These are phyloP conservation scores for Azemiops feae DNA, from an alignment of 2,113 vertebrate species.

Conservation along the genomic window DNA sequence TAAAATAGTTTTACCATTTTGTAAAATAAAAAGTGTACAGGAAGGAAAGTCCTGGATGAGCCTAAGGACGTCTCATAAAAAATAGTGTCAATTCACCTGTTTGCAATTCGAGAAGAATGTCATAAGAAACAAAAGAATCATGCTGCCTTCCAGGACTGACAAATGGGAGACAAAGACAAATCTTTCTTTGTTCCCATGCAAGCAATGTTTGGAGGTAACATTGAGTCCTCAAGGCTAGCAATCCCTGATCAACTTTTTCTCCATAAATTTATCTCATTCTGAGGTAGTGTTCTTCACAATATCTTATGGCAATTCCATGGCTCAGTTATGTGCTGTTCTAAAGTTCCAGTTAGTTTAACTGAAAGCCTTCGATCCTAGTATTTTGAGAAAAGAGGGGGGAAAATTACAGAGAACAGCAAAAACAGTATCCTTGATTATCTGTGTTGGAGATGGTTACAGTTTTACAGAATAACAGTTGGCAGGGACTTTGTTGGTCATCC, in stretches of 20 bases:
- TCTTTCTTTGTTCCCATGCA: not conserved
- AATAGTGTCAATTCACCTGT: not conserved
- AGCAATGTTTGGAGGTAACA: not conserved
- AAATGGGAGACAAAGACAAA: not conserved
- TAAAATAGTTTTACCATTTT: not conserved
- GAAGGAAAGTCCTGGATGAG: not conserved
- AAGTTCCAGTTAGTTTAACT: not conserved
- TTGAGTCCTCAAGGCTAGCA: not conserved
- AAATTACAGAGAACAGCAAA: not conserved
- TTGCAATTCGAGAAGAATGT: not conserved
- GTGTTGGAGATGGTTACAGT: too few species aligned
- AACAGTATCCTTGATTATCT: too few species aligned
- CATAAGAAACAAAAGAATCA: not conserved
- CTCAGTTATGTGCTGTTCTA: not conserved
- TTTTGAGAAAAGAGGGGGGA: not conserved
- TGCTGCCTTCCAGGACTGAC: not conserved
- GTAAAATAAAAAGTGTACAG: not conserved
- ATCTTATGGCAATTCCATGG: not conserved
- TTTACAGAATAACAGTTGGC: too few species aligned
- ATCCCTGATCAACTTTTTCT: not conserved
- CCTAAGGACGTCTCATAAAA: not conserved
- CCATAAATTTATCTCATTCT: not conserved
- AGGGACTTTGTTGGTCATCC: too few species aligned
- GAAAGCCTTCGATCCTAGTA: not conserved
- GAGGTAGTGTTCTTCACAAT: not conserved